Evolutionary conservation across 2,888 invertebrate genomes (phyloP).

Genomic region (Cataglyphis livida): DNA sequence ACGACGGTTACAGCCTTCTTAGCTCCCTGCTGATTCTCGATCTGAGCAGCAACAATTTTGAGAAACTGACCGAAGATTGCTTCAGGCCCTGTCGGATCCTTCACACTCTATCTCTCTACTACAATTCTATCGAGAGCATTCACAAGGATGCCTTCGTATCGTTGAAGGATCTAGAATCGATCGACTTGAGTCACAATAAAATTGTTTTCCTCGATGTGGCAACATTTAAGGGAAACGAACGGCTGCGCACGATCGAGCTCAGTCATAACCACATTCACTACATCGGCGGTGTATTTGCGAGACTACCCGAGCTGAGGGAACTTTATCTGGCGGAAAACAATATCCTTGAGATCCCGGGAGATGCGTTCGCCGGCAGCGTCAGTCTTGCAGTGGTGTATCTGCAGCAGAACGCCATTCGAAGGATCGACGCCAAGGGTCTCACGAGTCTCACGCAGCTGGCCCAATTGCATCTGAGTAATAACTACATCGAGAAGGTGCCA

Average conservation of each 20-base stretch:
- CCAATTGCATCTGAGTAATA: slow-evolving; percentile 94
- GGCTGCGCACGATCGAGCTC: slow-evolving; percentile 93
- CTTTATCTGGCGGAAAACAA: slow-evolving; percentile 96
- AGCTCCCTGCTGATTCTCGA: slow-evolving; percentile 92
- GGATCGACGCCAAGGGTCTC: slow-evolving; percentile 92
- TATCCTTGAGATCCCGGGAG: slow-evolving; percentile 92
- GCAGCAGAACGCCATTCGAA: slow-evolving; percentile 94
- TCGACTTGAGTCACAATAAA: slow-evolving; percentile 96
- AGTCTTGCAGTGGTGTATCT: slow-evolving; percentile 93
- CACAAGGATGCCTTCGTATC: slow-evolving; percentile 92
- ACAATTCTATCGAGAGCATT: slow-evolving; percentile 93
- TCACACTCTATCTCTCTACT: slow-evolving; percentile 93
- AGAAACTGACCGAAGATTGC: slow-evolving; percentile 91
- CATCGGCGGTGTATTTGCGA: slow-evolving; percentile 93
- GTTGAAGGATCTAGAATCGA: slow-evolving; percentile 91
- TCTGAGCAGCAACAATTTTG: slow-evolving; percentile 94
- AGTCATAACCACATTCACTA: slow-evolving; percentile 96
- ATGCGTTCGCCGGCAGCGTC: slow-evolving; percentile 92
- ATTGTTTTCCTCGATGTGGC: slow-evolving; percentile 91
- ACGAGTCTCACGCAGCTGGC: slow-evolving; percentile 91
- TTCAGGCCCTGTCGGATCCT: slow-evolving; percentile 93
- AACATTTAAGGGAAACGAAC: slow-evolving; percentile 91
- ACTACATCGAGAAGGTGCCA: slow-evolving; percentile 93
- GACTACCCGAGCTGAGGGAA: slow-evolving; percentile 92
- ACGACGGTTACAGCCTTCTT: slow-evolving; percentile 90